Evolutionary conservation across 2,113 vertebrate genomes (phyloP).

Genomic region (Sapajus apella): DNA sequence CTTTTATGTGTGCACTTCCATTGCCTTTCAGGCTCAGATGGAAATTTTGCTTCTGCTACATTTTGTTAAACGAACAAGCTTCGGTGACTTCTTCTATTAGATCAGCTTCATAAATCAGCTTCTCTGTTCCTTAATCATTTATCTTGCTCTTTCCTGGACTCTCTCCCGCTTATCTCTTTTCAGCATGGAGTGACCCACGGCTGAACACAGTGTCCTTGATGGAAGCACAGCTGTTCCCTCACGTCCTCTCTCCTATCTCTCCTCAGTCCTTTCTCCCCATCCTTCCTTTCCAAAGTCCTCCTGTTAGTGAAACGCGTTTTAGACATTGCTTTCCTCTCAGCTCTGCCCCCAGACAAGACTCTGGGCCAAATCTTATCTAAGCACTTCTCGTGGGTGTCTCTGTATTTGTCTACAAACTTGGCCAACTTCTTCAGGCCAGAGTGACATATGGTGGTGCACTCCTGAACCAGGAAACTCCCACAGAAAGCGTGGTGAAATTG

Average conservation of each 20-base stretch:
- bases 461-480: constrained; percentile 42
- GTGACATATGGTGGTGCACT: neutral
- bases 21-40: constrained; percentile 23
- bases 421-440: constrained; percentile 23
- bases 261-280: neutral
- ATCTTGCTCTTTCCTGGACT: neutral
- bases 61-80: constrained; percentile 50
- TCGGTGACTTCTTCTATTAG: constrained; percentile 55
- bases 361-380: constrained; percentile 34
- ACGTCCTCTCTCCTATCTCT: neutral
- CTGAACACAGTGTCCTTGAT: constrained; percentile 46
- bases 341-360: constrained; percentile 17
- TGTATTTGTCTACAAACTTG: constrained; percentile 9
- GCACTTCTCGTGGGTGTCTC: neutral
- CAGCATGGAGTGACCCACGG: neutral
- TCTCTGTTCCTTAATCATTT: neutral
- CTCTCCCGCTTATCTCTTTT: constrained; percentile 19
- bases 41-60: constrained; percentile 51
- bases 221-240: neutral
- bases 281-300: constrained; percentile 5
- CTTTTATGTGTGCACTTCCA: constrained; percentile 5
- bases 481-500: neutral
- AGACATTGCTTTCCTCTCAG: neutral
- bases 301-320: neutral
- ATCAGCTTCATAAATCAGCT: constrained; percentile 55